Evolutionary conservation across 2,888 invertebrate genomes (phyloP), one percentile per base, ranked within the genome.

Genomic region (Trachelus iudaicus): DNA sequence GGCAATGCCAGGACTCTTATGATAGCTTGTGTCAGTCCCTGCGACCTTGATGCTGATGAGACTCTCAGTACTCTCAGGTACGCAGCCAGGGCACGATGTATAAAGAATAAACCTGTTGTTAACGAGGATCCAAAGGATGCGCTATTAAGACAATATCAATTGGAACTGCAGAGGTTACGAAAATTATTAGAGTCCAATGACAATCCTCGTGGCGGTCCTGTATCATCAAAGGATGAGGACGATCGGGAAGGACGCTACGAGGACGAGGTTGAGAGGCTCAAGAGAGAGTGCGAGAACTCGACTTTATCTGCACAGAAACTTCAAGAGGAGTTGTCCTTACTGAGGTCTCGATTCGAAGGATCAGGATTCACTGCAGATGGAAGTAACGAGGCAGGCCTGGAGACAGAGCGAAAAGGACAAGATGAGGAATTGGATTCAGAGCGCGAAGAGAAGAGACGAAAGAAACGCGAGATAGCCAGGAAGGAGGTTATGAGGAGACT

Each of bases 121-220:
- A 97, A 97, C 90, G 97, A 98, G 91, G 97, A 98, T 90, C 97
- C 97, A 0, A 97, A 98, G 90, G 98, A 98, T 88, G 96, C 98
- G 0, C 93, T 97, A 87, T 91, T 98, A 13, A 92, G 96, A 13
- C 95, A 97, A 88, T 98, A 97, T 88, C 97, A 97, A 89, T 94
- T 96, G 83, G 97, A 98, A 92, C 96, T 98, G 76, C 93, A 95
- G 75, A 93, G 95, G 84, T 92, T 98, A 33, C 94, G 94, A 83
- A 91, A 92, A 75, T 88, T 95, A 73, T 88, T 95, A n/a, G 93
- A 93, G 80, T 86, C 87, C 1, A 84, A 76, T 30, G 88, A 90
- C 23, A 83, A 82, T 56, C 77, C 84, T 1, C 81, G 80, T 1
- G 15, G 75, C 1, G 79, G 73, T 33, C 31, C 76, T 30, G 35